phyloP scores from a whole-genome alignment of 2,113 vertebrate genomes.

The Onychostruthus taczanowskii region DNA sequence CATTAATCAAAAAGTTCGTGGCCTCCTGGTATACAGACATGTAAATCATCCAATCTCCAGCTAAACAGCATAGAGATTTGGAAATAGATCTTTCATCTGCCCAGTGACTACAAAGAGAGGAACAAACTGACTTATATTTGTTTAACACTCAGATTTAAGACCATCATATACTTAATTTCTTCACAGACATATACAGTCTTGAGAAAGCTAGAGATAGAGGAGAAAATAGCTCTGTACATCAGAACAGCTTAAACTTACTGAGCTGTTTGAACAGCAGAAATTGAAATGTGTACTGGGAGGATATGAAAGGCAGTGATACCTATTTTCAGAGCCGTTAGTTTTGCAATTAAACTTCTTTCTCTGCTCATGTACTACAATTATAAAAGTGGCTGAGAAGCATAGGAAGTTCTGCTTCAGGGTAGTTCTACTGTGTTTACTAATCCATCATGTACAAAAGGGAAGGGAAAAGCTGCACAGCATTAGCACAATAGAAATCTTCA shows the following conservation, averaged over 20 bases:
- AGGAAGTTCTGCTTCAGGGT: not conserved
- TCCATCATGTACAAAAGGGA: not conserved
- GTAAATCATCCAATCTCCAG: not conserved
- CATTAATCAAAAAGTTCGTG: not conserved
- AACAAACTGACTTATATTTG: not conserved
- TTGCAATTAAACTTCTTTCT: not conserved
- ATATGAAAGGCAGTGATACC: not conserved
- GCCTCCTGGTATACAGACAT: not conserved
- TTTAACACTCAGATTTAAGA: not conserved
- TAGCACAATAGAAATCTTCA: not conserved
- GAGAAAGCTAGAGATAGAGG: not conserved
- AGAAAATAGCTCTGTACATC: not conserved
- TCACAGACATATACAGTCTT: not conserved
- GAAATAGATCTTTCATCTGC: not conserved
- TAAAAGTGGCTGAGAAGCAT: not conserved
- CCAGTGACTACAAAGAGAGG: not conserved
- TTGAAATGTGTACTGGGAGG: not conserved
- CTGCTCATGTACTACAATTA: not conserved
- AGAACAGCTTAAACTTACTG: not conserved
- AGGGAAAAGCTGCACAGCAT: not conserved
- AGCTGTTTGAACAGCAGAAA: not conserved
- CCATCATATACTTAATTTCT: not conserved
- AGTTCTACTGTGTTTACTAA: not conserved
- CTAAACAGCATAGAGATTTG: not conserved
- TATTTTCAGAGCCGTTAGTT: not conserved